Conservation (phyloP, 2,113 vertebrate genomes). For the Phylloscopus trochilus region DNA sequence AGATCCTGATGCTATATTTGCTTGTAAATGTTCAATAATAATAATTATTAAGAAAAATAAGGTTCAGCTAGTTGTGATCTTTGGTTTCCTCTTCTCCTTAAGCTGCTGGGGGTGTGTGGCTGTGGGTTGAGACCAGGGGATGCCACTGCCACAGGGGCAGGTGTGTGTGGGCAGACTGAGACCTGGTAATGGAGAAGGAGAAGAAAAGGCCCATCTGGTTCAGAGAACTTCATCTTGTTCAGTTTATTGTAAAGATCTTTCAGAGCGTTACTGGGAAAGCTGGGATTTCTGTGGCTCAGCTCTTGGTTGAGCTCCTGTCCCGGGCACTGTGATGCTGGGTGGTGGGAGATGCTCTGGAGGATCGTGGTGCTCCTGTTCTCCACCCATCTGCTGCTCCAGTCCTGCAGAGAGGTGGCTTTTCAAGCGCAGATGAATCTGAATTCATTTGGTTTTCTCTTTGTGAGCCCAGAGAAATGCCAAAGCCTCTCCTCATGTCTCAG, state of each 20-base stretch:
- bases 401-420: background rate
- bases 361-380: background rate
- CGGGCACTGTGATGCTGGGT: background rate
- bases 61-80: background rate
- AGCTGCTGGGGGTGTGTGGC: background rate
- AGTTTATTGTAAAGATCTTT: background rate
- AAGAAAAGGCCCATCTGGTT: background rate
- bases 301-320: background rate
- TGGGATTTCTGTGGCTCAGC: background rate
- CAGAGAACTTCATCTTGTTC: background rate
- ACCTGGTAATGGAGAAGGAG: no score
- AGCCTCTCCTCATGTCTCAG: background rate
- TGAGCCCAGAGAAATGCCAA: background rate
- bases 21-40: background rate
- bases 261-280: background rate
- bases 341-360: background rate
- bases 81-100: background rate
- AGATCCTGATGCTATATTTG: background rate
- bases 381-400: background rate
- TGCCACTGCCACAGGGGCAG: rapidly evolving
- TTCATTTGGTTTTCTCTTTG: background rate
- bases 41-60: background rate
- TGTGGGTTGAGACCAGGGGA: background rate
- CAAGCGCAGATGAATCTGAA: background rate
- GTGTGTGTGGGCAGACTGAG: background rate